Percentiles rank a stretch among this genome's conserved stretches.
Evolutionary conservation across 1,140 invertebrate genomes (phyloP).

Genomic region (Saccostrea echinata): DNA sequence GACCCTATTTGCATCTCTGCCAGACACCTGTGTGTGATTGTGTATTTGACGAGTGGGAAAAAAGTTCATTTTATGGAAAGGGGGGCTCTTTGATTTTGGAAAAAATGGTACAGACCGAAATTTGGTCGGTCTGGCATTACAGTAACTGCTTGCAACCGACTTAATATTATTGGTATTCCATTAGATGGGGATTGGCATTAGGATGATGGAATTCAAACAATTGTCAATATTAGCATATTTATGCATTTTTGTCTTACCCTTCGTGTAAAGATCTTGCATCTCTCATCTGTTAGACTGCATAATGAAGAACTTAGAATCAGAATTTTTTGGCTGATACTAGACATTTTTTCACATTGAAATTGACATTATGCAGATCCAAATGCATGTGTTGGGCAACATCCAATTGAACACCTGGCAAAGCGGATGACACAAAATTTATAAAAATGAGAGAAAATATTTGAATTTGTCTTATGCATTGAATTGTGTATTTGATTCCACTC

Average conservation of each 20-base stretch:
- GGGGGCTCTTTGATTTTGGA: not conserved
- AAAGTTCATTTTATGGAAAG: not conserved
- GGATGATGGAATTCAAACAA: slow-evolving; percentile 9
- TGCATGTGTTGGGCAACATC: not conserved
- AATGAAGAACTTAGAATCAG: not conserved
- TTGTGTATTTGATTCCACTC: not conserved
- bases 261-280: slow-evolving; percentile 10
- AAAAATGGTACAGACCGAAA: not conserved
- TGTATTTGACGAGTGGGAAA: not conserved
- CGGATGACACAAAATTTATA: not conserved
- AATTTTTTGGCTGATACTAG: not conserved
- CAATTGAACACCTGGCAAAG: slow-evolving; percentile 36
- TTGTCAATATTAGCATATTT: slow-evolving; percentile 30
- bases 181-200: not conserved
- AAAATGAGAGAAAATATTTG: not conserved
- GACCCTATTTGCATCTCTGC: not conserved
- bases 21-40: not conserved
- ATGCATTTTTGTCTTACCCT: not conserved
- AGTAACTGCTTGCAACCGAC: not conserved
- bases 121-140: not conserved
- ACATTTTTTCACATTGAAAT: not conserved
- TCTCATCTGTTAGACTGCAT: slow-evolving; percentile 31
- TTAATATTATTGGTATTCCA: not conserved
- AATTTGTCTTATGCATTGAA: not conserved
- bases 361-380: slow-evolving; percentile 4